phyloP scores from a whole-genome alignment of 2,113 vertebrate genomes.

The Numenius arquata region DNA sequence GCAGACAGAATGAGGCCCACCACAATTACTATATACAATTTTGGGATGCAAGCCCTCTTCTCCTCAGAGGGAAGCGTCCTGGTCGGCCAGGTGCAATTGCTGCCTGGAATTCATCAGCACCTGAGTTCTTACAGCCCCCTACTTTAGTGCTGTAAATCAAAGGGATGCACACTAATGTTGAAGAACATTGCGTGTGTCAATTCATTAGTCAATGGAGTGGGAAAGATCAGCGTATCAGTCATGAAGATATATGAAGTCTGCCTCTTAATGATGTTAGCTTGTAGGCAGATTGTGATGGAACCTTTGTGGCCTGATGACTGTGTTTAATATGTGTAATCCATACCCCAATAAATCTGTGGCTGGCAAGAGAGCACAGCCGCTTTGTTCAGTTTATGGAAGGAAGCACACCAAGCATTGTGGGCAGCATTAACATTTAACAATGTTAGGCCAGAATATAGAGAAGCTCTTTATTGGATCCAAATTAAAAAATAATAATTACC shows the following conservation, averaged over 20 bases:
- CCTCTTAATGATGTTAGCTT: constrained; percentile 62
- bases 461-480: background rate
- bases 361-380: background rate
- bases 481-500: constrained; percentile 29
- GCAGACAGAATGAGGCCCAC: background rate
- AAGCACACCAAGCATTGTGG: background rate
- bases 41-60: background rate
- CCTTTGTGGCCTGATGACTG: constrained; percentile 39
- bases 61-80: background rate
- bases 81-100: background rate
- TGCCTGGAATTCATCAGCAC: constrained; percentile 16
- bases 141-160: constrained; percentile 27
- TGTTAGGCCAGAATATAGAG: background rate
- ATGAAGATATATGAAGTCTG: constrained; percentile 60
- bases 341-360: constrained; percentile 55
- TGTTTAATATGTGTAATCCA: constrained; percentile 61
- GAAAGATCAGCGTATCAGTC: constrained; percentile 34
- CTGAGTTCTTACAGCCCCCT: background rate
- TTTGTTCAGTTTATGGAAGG: constrained; percentile 26
- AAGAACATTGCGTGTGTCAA: constrained; percentile 12
- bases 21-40: background rate
- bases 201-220: constrained; percentile 61
- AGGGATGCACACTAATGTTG: background rate
- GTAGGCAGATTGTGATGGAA: constrained; percentile 50
- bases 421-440: constrained; percentile 4